Percentiles rank a stretch among this genome's conserved stretches.
Evolutionary conservation across 1,140 invertebrate genomes (phyloP).

Genomic region (Frieseomelitta varia): DNA sequence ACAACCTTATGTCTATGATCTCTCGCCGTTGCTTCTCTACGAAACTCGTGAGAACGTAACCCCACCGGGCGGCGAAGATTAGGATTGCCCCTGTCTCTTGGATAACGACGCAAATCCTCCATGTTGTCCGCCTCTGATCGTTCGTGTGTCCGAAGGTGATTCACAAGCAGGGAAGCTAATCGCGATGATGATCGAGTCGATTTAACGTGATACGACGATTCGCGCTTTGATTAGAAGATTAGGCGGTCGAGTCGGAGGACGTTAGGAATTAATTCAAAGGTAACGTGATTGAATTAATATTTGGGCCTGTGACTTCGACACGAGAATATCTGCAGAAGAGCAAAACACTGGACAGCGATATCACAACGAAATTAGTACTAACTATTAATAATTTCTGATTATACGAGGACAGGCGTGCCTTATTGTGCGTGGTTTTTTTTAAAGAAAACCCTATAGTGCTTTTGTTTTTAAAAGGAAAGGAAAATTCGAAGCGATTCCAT

Average conservation of each 20-base stretch:
- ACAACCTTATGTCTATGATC: background rate
- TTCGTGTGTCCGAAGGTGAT: conserved; percentile 7
- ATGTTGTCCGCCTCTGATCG: background rate
- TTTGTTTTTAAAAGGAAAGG: no score
- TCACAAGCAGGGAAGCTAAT: conserved; percentile 23
- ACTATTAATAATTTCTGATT: no score
- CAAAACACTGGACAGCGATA: no score
- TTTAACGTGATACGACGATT: background rate
- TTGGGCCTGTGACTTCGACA: no score
- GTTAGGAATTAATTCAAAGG: conserved; percentile 14
- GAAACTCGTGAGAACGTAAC: background rate
- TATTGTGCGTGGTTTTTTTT: no score
- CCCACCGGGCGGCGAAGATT: background rate
- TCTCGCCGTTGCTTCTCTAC: background rate
- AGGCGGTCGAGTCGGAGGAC: no score
- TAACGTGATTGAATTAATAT: background rate
- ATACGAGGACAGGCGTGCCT: no score
- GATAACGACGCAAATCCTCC: background rate
- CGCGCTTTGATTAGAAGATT: conserved; percentile 32
- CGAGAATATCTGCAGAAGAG: background rate
- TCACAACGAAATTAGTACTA: no score
- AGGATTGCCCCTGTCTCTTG: background rate
- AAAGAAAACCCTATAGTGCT: no score
- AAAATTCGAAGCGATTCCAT: background rate
- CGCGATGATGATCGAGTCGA: conserved; percentile 10